Percentiles rank a stretch among this genome's conserved stretches.
phyloP scores from a whole-genome alignment of 2,113 vertebrate species.

The Pungitius pungitius region DNA sequence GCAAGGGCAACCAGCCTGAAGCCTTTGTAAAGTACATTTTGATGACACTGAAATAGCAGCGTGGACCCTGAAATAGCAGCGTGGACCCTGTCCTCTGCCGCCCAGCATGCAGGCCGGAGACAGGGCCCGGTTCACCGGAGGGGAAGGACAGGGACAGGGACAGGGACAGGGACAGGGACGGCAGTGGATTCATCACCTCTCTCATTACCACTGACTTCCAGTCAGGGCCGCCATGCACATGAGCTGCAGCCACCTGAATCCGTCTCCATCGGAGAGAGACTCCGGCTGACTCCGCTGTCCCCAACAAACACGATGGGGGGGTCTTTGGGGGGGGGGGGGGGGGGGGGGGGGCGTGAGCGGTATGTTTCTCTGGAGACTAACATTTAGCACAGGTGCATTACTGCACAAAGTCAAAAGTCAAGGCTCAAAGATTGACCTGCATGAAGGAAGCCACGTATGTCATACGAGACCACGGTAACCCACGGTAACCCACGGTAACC shows the following conservation, averaged over 20 bases:
- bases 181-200: conserved; percentile 27
- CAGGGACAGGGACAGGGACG: no score
- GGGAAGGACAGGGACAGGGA: conserved; percentile 5
- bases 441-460: background rate
- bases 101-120: no score
- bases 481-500: no score
- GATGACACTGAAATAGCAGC: no score
- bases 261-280: conserved; percentile 48
- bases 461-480: no score
- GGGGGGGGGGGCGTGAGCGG: no score
- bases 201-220: conserved; percentile 16
- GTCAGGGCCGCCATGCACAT: conserved; percentile 2
- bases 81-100: no score
- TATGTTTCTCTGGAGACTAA: no score
- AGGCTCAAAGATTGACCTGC: background rate
- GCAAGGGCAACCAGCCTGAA: background rate
- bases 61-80: no score
- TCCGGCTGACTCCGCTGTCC: conserved; percentile 4
- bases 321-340: no score
- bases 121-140: conserved; percentile 12
- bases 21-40: background rate
- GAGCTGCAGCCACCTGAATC: conserved; percentile 39
- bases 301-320: conserved; percentile 23
- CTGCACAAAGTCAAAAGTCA: no score
- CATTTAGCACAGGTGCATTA: no score